Evolutionary conservation across 2,797 vertebrate genomes (phyloP).

Genomic region (Esox lucius): DNA sequence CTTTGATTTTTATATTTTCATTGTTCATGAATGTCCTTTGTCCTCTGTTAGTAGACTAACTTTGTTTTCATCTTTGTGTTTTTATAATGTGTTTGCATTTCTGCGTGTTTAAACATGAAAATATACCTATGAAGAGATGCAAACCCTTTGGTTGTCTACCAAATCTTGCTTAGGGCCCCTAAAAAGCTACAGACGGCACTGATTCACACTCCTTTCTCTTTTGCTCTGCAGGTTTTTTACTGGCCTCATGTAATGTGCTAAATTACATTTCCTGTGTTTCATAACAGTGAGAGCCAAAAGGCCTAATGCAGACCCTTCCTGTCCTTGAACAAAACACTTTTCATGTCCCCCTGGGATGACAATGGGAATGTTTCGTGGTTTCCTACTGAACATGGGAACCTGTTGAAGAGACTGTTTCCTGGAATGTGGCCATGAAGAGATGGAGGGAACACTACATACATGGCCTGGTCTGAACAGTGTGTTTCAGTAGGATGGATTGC

Average conservation of each 20-base stretch:
- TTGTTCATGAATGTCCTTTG: too few species aligned
- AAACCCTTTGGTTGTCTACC: too few species aligned
- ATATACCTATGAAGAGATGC: too few species aligned
- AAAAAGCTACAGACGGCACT: too few species aligned
- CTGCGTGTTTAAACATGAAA: too few species aligned
- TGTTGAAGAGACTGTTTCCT: conserved; percentile 63
- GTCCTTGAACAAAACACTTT: conserved; percentile 62
- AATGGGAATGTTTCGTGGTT: conserved; percentile 61
- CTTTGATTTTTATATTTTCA: too few species aligned
- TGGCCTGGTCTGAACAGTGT: conserved; percentile 49
- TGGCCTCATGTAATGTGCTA: conserved; percentile 35
- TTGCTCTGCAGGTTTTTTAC: not conserved
- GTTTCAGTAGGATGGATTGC: conserved; percentile 9
- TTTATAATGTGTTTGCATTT: too few species aligned
- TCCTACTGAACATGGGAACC: conserved; percentile 66
- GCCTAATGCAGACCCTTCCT: conserved; percentile 55
- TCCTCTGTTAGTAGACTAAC: too few species aligned
- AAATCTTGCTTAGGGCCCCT: too few species aligned
- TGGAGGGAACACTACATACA: conserved; percentile 58
- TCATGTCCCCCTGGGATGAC: conserved; percentile 55
- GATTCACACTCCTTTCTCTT: not conserved
- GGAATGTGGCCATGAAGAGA: conserved; percentile 60
- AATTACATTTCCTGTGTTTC: conserved; percentile 57
- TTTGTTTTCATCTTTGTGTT: too few species aligned
- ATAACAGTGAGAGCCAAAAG: conserved; percentile 37